Evolutionary conservation across 2,113 vertebrate genomes (phyloP).

Genomic region (Etia nguti): DNA sequence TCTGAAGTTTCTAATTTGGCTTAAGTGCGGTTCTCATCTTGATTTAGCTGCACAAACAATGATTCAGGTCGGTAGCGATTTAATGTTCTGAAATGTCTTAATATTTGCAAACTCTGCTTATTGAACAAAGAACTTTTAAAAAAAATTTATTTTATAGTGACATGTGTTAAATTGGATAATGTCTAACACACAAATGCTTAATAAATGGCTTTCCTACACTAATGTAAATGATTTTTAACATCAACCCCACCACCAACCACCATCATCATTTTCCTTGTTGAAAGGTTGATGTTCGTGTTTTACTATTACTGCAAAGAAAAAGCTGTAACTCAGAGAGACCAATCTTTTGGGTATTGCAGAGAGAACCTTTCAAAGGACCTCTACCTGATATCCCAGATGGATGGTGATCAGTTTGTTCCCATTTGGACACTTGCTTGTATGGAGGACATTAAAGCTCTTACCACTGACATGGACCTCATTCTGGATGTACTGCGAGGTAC

Average conservation of each 20-base stretch:
- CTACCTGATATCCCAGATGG: constrained; percentile 98
- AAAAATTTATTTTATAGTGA: not conserved
- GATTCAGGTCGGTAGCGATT: not conserved
- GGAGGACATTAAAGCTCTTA: constrained; percentile 94
- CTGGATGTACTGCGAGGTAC: constrained; percentile 84
- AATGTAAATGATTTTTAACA: not conserved
- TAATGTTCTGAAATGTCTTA: not conserved
- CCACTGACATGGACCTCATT: constrained; percentile 89
- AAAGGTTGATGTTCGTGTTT: not conserved
- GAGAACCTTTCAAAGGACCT: constrained; percentile 97
- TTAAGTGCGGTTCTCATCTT: not conserved
- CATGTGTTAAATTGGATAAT: not conserved
- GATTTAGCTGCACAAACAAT: not conserved
- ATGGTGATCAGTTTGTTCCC: constrained; percentile 94
- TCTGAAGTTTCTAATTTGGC: not conserved
- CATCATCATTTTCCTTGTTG: not conserved
- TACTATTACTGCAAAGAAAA: not conserved
- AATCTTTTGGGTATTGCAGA: constrained; percentile 59
- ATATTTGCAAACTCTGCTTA: not conserved
- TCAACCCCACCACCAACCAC: not conserved
- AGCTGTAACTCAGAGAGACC: not conserved
- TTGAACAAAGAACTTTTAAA: not conserved
- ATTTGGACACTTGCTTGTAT: constrained; percentile 97
- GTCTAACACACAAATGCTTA: not conserved
- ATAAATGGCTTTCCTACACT: not conserved